Base-by-base conservation (phyloP, 1,140 invertebrate genomes). In the Hyles euphorbiae region DNA sequence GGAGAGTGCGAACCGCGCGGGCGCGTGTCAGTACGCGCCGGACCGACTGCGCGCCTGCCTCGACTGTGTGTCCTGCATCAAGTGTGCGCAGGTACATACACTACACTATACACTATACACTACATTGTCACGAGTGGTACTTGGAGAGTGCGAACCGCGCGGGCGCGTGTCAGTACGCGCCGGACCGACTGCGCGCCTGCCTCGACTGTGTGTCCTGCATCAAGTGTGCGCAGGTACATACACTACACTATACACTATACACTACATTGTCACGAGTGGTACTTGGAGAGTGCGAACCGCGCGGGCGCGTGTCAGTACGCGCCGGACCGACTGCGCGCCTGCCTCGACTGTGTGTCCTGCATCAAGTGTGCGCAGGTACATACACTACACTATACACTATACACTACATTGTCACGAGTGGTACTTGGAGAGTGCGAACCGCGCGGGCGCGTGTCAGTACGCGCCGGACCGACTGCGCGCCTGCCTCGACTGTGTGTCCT, bases 11-110 rank as follows among this genome's bases (percentile, higher is more conserved):
- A 98, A 98, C 89, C 89, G 92, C 32, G 90, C 93, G 32, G 97
- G 96, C 12, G 93, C 93, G 34, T 98, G 97, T 87, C 94, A 97
- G 76, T 96, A 94, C 81, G 96, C 96, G 3, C 97, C 97, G 1
- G 97, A 98, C 90, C 92, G 92, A 61, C 93, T 96, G 70, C 93
- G 92, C 64, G 91, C 93, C 22, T 94, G 94, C 69, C 95, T 98
- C 63, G 94, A 97, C 74, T 91, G 91, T 60, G 91, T 97, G 34
- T 94, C 95, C 12, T 98, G 97, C 81, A 93, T 98, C 60, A 92
- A 93, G 10, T 95, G 95, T 78, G 96, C 96, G 34, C 91, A 93
- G 78, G 88, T 89, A 70, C 94, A 46, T 98, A 22, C 22, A 22
- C 22, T 22, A 22, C 22, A 22, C 22, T 22, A 22, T 2, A 22